Evolutionary conservation across 2,797 vertebrate genomes (phyloP), one percentile per base, ranked within the genome.

Genomic region (Geotrypetes seraphini): DNA sequence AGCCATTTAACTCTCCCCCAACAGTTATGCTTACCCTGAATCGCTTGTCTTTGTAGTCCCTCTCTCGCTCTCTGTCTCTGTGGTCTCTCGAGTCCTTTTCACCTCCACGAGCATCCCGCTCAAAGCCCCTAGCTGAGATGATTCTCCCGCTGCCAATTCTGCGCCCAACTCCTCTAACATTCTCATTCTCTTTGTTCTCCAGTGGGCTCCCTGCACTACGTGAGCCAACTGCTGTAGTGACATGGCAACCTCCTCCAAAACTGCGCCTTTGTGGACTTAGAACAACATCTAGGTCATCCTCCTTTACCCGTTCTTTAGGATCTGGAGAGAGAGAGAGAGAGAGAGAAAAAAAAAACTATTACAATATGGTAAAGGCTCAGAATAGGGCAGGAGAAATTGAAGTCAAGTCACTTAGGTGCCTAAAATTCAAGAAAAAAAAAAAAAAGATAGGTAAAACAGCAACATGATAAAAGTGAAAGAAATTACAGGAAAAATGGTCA

Each of bases 1-100:
- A 12, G 12, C 12, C 12, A 12, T 12, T 12, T n/a, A n/a, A n/a
- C n/a, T n/a, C n/a, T n/a, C n/a, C n/a, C n/a, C n/a, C n/a, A n/a
- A n/a, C 31, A 27, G n/a, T n/a, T 39, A 29, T 25, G 69, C 89
- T 38, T 60, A 98, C 96, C 90, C 96, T 79, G 69, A 96, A 96
- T 65, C 92, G 85, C 65, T 98, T 99, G 36, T 99, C 96, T 47
- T 97, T 98, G 47, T 86, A 92, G 63, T 97, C 93, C 58, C 91
- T 79, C 13, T 97, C 92, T 0, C 92, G 83, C 22, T 96, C 92
- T 25, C 91, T 53, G 8, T 79, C 75, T 35, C 81, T 60, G 7
- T 64, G 46, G 12, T 84, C 82, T 8, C 77, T 61, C 1, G 75
- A 20, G n/a, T 85, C 92, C 39, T 92, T 92, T 17, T 96, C 92